Conservation (phyloP, 2,888 invertebrate species). For the Anaspis maculata region DNA sequence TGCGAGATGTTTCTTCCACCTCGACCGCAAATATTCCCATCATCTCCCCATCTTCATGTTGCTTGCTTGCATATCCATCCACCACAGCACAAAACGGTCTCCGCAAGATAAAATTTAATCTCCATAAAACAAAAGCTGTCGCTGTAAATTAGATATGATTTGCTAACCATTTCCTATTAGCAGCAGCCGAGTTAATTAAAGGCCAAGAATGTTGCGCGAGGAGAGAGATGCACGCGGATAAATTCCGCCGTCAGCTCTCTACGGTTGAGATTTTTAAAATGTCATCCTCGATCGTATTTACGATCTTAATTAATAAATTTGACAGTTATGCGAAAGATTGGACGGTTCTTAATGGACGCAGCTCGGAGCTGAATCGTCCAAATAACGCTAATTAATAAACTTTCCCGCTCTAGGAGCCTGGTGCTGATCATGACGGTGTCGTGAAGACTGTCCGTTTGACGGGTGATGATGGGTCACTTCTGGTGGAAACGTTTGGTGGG, state of each 20-base stretch:
- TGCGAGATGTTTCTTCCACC: slow-evolving; percentile 6
- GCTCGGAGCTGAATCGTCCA: neutral
- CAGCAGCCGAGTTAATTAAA: slow-evolving; percentile 18
- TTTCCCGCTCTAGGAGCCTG: too few species aligned
- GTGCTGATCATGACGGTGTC: too few species aligned
- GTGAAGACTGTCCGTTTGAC: too few species aligned
- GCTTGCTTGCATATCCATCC: too few species aligned
- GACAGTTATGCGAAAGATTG: slow-evolving; percentile 8
- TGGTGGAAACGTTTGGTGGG: too few species aligned
- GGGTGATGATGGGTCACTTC: too few species aligned
- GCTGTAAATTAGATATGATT: slow-evolving; percentile 21
- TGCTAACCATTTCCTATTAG: slow-evolving; percentile 22
- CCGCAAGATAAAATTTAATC: slow-evolving; percentile 19
- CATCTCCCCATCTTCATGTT: slow-evolving; percentile 1
- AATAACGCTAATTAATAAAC: slow-evolving; percentile 3
- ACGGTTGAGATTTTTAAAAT: neutral
- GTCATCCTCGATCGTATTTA: slow-evolving; percentile 3
- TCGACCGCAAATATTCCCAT: slow-evolving; percentile 17
- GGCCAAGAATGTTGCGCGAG: slow-evolving; percentile 6
- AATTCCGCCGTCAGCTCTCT: slow-evolving; percentile 1
- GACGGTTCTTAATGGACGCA: slow-evolving; percentile 5
- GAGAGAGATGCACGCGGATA: neutral
- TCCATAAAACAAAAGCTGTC: slow-evolving; percentile 20
- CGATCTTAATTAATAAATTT: slow-evolving; percentile 9
- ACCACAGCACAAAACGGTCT: too few species aligned